These are phyloP conservation scores for Thalassophryne amazonica DNA, from an alignment of 2,797 vertebrate genomes.

Conservation along the genomic window DNA sequence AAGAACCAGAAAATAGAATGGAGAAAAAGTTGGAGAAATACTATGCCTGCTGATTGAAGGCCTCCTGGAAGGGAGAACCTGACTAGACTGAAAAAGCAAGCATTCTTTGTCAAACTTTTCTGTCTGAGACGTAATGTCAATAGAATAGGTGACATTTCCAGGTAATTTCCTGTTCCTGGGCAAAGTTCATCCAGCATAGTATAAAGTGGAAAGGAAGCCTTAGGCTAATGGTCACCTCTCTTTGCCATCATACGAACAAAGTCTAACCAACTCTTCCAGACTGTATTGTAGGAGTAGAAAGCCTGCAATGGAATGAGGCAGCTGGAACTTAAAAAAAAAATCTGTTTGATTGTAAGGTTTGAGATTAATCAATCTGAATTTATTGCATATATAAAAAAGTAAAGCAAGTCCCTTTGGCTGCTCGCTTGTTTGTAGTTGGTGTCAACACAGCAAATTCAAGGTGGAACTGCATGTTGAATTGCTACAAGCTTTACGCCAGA, in stretches of 20 bases:
- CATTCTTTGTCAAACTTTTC: constrained; percentile 48
- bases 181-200: constrained; percentile 70
- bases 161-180: constrained; percentile 67
- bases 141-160: constrained; percentile 72
- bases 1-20: constrained; percentile 53
- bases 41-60: constrained; percentile 55
- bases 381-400: too few relatives aligned
- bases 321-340: too few relatives aligned
- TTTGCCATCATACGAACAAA: constrained; percentile 35
- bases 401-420: too few relatives aligned
- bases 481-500: too few relatives aligned
- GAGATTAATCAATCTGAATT: too few relatives aligned
- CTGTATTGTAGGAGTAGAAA: too few relatives aligned
- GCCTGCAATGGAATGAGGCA: too few relatives aligned
- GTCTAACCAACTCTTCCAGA: constrained; percentile 6
- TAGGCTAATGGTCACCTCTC: constrained; percentile 58
- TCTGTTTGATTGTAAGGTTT: too few relatives aligned
- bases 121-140: constrained; percentile 28
- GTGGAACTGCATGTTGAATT: too few relatives aligned
- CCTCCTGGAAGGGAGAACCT: constrained; percentile 45
- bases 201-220: constrained; percentile 48
- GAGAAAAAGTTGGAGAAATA: constrained; percentile 43
- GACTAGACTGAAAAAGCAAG: constrained; percentile 62
- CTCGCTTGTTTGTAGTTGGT: too few relatives aligned
- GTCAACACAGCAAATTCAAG: too few relatives aligned